phyloP scores from a whole-genome alignment of 2,113 vertebrate genomes.

The Odontesthes bonariensis region DNA sequence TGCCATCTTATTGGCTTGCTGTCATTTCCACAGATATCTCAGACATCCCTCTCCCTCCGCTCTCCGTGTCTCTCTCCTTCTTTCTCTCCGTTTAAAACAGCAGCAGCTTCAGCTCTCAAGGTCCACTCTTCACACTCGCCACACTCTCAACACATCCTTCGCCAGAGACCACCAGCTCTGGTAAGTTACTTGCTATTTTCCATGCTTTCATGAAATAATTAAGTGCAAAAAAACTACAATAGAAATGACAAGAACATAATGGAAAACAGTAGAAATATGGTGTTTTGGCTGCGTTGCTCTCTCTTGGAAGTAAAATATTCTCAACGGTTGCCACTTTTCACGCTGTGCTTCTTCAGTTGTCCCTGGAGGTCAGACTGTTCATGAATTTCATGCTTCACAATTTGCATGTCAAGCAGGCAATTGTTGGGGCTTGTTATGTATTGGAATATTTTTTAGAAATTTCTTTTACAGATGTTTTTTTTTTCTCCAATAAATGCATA shows the following conservation, averaged over 20 bases:
- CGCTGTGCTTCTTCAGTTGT: not conserved
- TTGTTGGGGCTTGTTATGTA: not conserved
- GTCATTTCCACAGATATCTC: conserved; percentile 27
- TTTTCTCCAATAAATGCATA: not conserved
- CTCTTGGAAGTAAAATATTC: not conserved
- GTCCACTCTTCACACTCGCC: conserved; percentile 10
- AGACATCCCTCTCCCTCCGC: conserved; percentile 10
- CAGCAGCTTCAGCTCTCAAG: conserved; percentile 41
- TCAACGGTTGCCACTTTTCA: not conserved
- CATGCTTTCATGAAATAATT: not conserved
- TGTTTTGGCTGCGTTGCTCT: not conserved
- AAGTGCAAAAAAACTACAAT: no score
- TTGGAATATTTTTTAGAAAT: not conserved
- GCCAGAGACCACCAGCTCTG: conserved; percentile 13
- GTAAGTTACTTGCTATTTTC: conserved; percentile 33
- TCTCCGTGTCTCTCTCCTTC: conserved; percentile 7
- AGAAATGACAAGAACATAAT: not conserved
- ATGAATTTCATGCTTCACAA: not conserved
- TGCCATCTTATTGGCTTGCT: conserved; percentile 47
- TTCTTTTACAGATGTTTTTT: not conserved
- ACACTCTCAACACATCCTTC: not conserved
- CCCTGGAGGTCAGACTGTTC: not conserved
- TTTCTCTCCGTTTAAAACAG: conserved; percentile 34
- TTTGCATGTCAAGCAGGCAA: not conserved
- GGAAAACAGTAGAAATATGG: not conserved